Evolutionary conservation across 1,140 invertebrate genomes (phyloP).

Genomic region (Hypothenemus hampei): DNA sequence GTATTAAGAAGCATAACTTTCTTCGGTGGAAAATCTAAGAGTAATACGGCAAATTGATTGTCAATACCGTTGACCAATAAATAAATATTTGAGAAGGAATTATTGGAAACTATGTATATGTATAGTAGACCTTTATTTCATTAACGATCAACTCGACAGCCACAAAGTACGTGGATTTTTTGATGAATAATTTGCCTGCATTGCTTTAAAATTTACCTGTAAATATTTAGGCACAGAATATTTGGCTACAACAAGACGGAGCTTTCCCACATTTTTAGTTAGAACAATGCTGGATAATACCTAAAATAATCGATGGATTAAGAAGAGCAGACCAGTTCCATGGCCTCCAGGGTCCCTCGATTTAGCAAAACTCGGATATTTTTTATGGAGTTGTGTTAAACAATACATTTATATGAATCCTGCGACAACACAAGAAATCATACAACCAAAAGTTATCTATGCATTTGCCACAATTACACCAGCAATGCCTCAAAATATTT

Average conservation of each 20-base stretch:
- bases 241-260: too few species aligned
- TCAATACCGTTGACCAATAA: background rate
- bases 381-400: background rate
- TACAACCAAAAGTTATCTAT: background rate
- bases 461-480: background rate
- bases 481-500: background rate
- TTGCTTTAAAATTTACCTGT: too few species aligned
- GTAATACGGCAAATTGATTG: background rate
- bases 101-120: background rate
- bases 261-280: too few species aligned
- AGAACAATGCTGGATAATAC: background rate
- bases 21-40: too few species aligned
- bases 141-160: background rate
- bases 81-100: background rate
- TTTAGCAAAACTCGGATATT: background rate
- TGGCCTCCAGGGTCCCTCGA: too few species aligned
- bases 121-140: background rate
- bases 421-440: background rate
- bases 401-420: background rate
- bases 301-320: background rate
- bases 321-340: background rate
- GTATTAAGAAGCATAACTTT: too few species aligned
- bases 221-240: too few species aligned
- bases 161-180: background rate
- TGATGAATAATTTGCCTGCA: too few species aligned